Evolutionary conservation across 2,113 vertebrate species (phyloP), one percentile per base, ranked within the genome.

Genomic region (Rhinogobius similis): DNA sequence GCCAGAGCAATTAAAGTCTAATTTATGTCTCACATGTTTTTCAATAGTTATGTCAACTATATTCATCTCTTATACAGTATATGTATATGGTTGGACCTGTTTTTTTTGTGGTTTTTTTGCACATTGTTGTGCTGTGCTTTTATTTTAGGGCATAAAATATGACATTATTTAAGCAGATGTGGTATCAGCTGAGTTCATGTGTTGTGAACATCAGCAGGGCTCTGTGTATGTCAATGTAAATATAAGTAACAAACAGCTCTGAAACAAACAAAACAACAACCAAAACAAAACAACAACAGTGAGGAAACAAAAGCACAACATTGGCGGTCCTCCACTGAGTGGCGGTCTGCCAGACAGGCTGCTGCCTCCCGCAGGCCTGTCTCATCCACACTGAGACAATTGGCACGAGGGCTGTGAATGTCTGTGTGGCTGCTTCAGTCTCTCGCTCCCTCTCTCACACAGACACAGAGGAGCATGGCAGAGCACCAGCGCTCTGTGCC

Each of bases 381-480:
- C 81, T 83, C 83, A 77, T 84, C 76, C 53, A 52, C 70, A 75
- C 77, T 69, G 73, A 75, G 78, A 84, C 83, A 85, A 77, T 83
- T 88, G 90, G 87, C 86, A 82, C 73, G 72, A 74, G 69, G 81
- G 79, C 76, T 50, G 66, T 63, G 62, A 77, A 67, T 86, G 67
- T 68, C 65, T 78, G 62, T 68, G 36, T 67, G 64, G 58, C 48
- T 48, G n/a, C n/a, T 63, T 65, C 20, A 16, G 20, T 27, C 72
- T 55, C 56, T 79, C 55, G 48, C 56, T 48, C 46, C 70, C 75
- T 58, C 52, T 72, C 46, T 71, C 58, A 72, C 38, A n/a, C 27
- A 48, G 11, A 55, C 52, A 55, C 52, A 62, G 56, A 53, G 32
- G 58, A 64, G 4, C 38, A 81, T 89, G 89, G 88, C 86, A 83